Conservation (phyloP, 2,113 vertebrate genomes). For the Herpetotheres cachinnans region DNA sequence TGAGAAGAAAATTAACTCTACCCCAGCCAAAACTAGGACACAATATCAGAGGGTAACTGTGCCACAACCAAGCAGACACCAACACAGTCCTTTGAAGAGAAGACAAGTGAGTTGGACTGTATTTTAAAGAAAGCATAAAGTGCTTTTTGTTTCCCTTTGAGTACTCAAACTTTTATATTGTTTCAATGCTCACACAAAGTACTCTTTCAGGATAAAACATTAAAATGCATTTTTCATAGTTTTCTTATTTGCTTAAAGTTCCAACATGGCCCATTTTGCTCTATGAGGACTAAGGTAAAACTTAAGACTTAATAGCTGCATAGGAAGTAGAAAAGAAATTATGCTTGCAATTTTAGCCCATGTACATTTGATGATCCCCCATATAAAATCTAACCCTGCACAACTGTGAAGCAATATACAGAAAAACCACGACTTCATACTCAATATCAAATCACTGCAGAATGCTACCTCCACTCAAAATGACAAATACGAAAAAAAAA, state of each 20-base stretch:
- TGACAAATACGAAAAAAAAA: not conserved
- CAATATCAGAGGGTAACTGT: not conserved
- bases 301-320: not conserved
- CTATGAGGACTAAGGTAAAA: not conserved
- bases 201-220: not conserved
- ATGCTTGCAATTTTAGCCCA: not conserved
- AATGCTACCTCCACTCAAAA: not conserved
- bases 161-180: not conserved
- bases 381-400: not conserved
- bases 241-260: not conserved
- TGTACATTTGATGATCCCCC: not conserved
- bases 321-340: not conserved
- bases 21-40: no score
- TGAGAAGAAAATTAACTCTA: no score
- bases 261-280: not conserved
- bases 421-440: not conserved
- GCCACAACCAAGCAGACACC: not conserved
- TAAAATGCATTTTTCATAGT: not conserved
- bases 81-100: not conserved
- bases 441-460: not conserved
- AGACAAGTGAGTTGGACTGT: not conserved
- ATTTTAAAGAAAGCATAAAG: not conserved
- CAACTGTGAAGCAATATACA: not conserved
- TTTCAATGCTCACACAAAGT: not conserved
- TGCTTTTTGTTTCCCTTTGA: not conserved